Base-by-base conservation (phyloP, 2,113 vertebrate genomes). In the Stercorarius parasiticus region DNA sequence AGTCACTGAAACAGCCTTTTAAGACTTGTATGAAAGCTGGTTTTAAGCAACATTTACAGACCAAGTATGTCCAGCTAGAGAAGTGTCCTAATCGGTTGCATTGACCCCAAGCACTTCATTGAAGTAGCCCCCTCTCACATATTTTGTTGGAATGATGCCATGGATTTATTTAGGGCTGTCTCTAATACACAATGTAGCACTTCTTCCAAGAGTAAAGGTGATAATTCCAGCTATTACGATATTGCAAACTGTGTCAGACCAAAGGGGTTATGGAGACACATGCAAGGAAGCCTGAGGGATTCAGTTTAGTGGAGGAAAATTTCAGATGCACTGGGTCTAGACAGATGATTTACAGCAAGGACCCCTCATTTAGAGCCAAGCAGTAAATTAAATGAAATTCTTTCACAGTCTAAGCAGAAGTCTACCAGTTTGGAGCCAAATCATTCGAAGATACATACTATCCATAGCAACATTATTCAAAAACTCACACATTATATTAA, bases 101-200 rank as follows among this genome's bases (percentile, higher is more conserved):
- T 0, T 43, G 47, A 70, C 36, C 8, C 5, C 1, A 18, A 69
- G 58, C 43, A 17, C 26, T 36, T 29, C 21, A 4, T 3, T 86
- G n/a, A 20, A 72, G 52, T 23, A 53, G 13, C 10, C 6, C 1
- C 2, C 2, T 40, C 19, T 7, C 15, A 5, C 15, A 7, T 34
- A 15, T 21, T 45, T 45, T 52, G 16, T 29, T 26, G 29, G 21
- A 62, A 13, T 9, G 1, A 6, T 15, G 34, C 26, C 42, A 55
- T 4, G 26, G 23, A 10, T 42, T 15, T 13, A 36, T 13, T 13
- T 64, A 62, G 19, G 30, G n/a, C 14, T 38, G 5, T 21, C 38
- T 50, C n/a, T 4, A 38, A 36, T 14, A n/a, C 6, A 29, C 20
- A 76, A 7, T 3, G 2, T 23, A 70, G 26, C 15, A 10, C 34